phyloP scores from a whole-genome alignment of 2,888 invertebrate genomes.

The Lycocerus yunnanus region DNA sequence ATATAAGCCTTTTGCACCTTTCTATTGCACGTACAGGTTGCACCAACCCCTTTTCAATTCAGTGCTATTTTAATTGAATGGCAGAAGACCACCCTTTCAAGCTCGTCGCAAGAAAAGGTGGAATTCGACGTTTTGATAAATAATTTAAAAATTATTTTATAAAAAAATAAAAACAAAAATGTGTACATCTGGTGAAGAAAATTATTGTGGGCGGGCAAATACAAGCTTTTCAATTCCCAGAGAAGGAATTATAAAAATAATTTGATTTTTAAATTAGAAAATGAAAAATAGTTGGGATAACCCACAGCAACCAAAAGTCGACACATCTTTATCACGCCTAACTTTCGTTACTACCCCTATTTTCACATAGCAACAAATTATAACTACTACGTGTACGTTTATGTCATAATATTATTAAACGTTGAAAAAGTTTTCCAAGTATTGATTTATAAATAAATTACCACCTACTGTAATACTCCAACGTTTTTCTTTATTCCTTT shows the following conservation, averaged over 20 bases:
- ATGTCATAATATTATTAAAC: not conserved
- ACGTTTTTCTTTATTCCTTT: not conserved
- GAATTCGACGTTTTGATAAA: not conserved
- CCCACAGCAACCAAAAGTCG: not conserved
- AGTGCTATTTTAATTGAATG: constrained; percentile 45
- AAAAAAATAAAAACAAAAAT: not conserved
- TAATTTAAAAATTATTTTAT: not conserved
- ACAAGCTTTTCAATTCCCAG: not conserved
- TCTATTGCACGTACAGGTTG: constrained; percentile 34
- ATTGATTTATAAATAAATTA: not conserved
- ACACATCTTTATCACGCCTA: not conserved
- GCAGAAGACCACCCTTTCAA: constrained; percentile 37
- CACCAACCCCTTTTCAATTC: constrained; percentile 35
- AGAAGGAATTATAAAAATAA: not conserved
- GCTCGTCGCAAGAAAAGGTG: constrained; percentile 13
- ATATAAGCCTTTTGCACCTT: constrained; percentile 39
- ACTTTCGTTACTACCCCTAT: not conserved
- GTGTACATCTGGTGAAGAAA: not conserved
- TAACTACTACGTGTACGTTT: not conserved
- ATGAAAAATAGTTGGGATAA: not conserved
- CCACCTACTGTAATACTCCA: not conserved
- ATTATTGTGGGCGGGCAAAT: not conserved
- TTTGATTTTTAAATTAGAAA: not conserved
- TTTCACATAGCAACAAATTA: constrained; percentile 10
- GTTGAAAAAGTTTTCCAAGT: not conserved